Base-by-base conservation (phyloP, 1,140 invertebrate species). In the Glomeris maerens region DNA sequence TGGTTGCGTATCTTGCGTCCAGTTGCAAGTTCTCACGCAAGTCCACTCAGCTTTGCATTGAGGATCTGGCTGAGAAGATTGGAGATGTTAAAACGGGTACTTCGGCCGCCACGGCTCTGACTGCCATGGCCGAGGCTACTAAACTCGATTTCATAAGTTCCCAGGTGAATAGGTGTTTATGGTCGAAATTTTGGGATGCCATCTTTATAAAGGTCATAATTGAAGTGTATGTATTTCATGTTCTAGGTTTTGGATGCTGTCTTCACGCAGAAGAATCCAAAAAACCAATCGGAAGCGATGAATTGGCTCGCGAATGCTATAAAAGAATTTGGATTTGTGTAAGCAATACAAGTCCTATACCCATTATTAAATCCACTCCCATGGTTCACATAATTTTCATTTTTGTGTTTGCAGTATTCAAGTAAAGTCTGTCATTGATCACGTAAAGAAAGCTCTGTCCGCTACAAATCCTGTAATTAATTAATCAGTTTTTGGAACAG, bases 221-320 rank as follows among this genome's bases (percentile, higher is more conserved):
- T 4, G n/a, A n/a, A n/a, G n/a, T n/a, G n/a, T n/a, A n/a, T n/a
- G n/a, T n/a, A n/a, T n/a, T n/a, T n/a, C n/a, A n/a, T n/a, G 20
- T 55, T 53, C 28, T 53, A 68, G 63, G 62, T 65, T 1, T 57
- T 69, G 44, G 57, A 52, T 0, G 39, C 59, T 31, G 65, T 84
- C 0, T 86, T 90, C 64, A 79, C 64, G 42, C 85, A 91, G 64
- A 92, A 90, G 66, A 93, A 84, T 64, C 90, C 90, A 0, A 92
- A 91, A 64, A 85, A 91, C 28, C 84, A 91, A 58, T 78, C 84
- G 13, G 86, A 92, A 66, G 73, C 83, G 44, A 71, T 92, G 17
- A 70, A 76, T 26, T 92, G 89, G 87, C 68, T 90, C 27, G 69
- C 77, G 2, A 74, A 71, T 36, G 79, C 84, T 20, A 73, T 93